Base-by-base conservation (phyloP, 1,140 invertebrate species). In the Conus betulinus region DNA sequence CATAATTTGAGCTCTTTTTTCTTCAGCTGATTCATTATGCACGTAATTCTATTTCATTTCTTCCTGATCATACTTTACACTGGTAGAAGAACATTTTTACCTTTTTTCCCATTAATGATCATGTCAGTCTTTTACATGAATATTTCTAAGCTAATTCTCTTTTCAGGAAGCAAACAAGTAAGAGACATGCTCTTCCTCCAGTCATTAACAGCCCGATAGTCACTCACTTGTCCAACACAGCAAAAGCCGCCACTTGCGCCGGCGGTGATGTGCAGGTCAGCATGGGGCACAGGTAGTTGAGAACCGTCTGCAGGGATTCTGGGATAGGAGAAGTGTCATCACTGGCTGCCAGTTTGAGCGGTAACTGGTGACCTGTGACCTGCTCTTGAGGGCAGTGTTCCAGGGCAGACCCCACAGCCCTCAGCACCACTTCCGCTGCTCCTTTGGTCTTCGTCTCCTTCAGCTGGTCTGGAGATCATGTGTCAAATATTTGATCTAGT, bases 281-380 rank as follows among this genome's bases (percentile, higher is more conserved):
- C 74, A 94, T 87, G 13, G 95, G 94, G 57, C 91, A 91, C 52
- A 96, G 90, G 88, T 95, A 93, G 81, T 94, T 94, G 25, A 96
- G 84, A 23, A 95, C 84, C 17, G 93, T 93, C 90, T 95, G 93
- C 25, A 95, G 83, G 88, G 89, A 90, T 81, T 95, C 93, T 17
- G 94, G 93, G 74, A 95, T 88, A 55, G 92, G 88, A 87, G 92
- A 90, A 23, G 91, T 93, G 81, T 95, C 93, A 39, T 92, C 92
- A 10, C 74, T 51, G 39, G 94, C 94, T 83, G 93, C 90, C 20
- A 93, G 92, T 51, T 93, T 89, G 63, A 93, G 88, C n/a, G 94
- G 93, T 55, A 95, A 91, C 57, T 93, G 90, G 90, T 95, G 93
- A 11, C 88, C 90, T 25, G 93, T n/a, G 2, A 95, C 79, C 13